phyloP scores from a whole-genome alignment of 2,113 vertebrate species.

The Rissa tridactyla region DNA sequence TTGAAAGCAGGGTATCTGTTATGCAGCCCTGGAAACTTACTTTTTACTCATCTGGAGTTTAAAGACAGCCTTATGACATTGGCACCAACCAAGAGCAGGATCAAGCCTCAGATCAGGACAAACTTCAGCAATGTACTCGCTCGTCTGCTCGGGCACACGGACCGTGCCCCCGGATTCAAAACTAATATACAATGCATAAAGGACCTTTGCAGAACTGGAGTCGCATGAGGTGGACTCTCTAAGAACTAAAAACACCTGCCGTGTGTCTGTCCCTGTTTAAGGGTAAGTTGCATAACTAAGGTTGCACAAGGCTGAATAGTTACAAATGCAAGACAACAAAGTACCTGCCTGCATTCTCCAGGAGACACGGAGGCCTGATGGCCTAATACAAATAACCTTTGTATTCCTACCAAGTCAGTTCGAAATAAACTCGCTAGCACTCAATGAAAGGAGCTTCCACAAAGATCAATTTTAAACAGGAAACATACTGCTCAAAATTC shows the following conservation, averaged over 20 bases:
- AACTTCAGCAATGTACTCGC: background rate
- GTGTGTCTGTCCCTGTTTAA: background rate
- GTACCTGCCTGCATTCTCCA: background rate
- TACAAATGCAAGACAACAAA: background rate
- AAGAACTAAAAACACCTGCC: background rate
- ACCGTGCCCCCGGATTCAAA: background rate
- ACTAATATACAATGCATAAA: background rate
- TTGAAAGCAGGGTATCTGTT: background rate
- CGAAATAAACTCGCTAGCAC: background rate
- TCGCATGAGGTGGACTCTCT: background rate
- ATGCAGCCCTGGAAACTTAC: background rate
- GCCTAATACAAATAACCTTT: background rate
- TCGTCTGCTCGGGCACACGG: rapidly evolving
- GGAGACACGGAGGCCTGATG: background rate
- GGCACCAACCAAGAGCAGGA: background rate
- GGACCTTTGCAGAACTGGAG: background rate
- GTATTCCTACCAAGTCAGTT: background rate
- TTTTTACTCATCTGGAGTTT: background rate
- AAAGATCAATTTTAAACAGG: background rate
- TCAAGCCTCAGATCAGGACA: background rate
- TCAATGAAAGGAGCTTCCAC: background rate
- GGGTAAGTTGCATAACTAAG: background rate
- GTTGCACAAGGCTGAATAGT: background rate
- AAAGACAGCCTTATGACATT: background rate
- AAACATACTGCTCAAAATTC: background rate